Base-by-base conservation (phyloP, 2,888 invertebrate genomes). In the Drosophila borealis region DNA sequence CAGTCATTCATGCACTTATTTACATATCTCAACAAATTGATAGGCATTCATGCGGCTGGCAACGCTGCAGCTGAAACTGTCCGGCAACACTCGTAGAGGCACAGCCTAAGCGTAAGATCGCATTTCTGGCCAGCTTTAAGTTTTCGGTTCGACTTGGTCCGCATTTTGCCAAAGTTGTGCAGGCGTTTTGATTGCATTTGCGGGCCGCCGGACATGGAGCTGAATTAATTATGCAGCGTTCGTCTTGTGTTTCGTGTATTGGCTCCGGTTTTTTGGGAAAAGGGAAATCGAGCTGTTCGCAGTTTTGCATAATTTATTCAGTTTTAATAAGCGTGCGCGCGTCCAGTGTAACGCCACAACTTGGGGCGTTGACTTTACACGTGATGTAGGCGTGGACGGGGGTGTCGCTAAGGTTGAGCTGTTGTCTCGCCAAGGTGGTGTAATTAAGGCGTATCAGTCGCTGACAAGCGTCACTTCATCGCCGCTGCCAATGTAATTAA, bases 281-380 rank as follows among this genome's bases (percentile, higher is more conserved):
- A 51, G 54, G 62, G 48, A 69, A 69, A 69, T 70, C 62, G 74
- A 74, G 69, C 70, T 66, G 59, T 62, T 56, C 68, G 53, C 70
- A 78, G 68, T 79, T 82, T 88, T 88, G 81, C 84, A 86, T 88
- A 85, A 85, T 88, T 88, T 86, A 85, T 85, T 88, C 87, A 86
- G 81, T 83, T 85, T 88, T 88, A 88, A 85, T 83, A 85, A 85
- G 84, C 74, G 50, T 21, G 49, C 54, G 61, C 57, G 34, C 46
- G 57, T 75, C 64, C 60, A 57, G 41, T 14, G 39, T 37, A 41
- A 37, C 21, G 61, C 41, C 63, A 44, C 55, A 51, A 39, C 50
- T 50, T 34, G 44, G 33, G 60, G 67, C 70, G 86, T 76, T 68
- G 80, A 74, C 70, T 82, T 82, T 85, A 73, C 81, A 81, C 82